A percentile compares a stretch with the other conserved stretches of the same genome.
Evolutionary conservation across 2,888 invertebrate species (phyloP).

Genomic region (Andrena flavipes): DNA sequence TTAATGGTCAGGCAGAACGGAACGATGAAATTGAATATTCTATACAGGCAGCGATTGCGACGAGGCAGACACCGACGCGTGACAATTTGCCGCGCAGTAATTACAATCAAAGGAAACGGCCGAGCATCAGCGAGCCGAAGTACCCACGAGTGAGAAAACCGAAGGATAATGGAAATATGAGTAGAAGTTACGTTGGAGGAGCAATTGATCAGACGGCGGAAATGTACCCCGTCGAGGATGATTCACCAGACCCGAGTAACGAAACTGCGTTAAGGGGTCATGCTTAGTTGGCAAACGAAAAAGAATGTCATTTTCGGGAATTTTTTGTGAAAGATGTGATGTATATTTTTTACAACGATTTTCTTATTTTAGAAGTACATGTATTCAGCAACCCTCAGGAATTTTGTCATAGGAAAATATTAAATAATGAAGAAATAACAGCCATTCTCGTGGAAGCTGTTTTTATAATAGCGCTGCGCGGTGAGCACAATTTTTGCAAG

Average conservation of each 20-base stretch:
- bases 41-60: not conserved
- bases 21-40: constrained; percentile 40
- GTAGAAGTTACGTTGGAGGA: not conserved
- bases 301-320: too few relatives aligned
- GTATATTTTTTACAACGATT: too few relatives aligned
- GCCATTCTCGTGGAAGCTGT: too few relatives aligned
- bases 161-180: not conserved
- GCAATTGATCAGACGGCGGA: not conserved
- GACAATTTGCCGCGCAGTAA: not conserved
- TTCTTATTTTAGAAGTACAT: too few relatives aligned
- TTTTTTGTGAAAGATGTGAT: too few relatives aligned
- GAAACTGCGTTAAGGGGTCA: not conserved
- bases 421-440: too few relatives aligned
- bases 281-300: too few relatives aligned
- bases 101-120: not conserved
- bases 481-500: too few relatives aligned
- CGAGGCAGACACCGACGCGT: not conserved
- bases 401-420: too few relatives aligned
- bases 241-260: not conserved
- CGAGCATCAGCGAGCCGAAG: not conserved
- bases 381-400: too few relatives aligned
- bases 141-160: not conserved
- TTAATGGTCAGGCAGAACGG: constrained; percentile 22
- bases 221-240: not conserved
- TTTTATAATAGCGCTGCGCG: too few relatives aligned